These are phyloP conservation scores for Diplazon laetatorius DNA, from an alignment of 2,888 invertebrate species.

Conservation along the genomic window DNA sequence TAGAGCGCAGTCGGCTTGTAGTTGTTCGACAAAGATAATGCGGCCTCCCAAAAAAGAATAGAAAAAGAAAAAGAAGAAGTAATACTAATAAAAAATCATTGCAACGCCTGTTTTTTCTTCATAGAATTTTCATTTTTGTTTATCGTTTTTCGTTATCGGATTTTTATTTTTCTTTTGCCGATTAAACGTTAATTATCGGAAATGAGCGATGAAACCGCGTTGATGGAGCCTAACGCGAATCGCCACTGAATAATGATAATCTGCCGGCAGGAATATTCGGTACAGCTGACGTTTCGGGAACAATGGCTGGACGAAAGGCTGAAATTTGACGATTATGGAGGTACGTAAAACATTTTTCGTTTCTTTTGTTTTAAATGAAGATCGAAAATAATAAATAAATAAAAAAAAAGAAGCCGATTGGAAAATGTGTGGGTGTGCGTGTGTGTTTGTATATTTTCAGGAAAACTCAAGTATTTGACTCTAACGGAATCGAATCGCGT, in stretches of 20 bases:
- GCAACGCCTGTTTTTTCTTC: no score
- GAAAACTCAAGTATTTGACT: conserved; percentile 94
- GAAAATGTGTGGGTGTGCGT: no score
- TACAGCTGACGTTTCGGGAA: conserved; percentile 98
- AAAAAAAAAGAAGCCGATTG: no score
- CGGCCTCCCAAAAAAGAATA: conserved; percentile 24
- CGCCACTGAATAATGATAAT: conserved; percentile 63
- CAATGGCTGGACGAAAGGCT: conserved; percentile 98
- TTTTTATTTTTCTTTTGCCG: neutral
- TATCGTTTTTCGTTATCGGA: neutral
- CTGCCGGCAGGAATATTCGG: conserved; percentile 96
- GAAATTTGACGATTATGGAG: conserved; percentile 93
- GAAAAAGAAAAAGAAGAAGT: no score
- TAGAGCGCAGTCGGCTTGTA: conserved; percentile 11
- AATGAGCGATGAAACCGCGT: conserved; percentile 25
- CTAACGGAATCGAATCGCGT: conserved; percentile 97
- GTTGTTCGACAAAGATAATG: neutral
- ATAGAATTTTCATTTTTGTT: neutral
- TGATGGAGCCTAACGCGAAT: conserved; percentile 36
- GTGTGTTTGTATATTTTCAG: conserved; percentile 82
- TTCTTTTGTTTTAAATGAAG: conserved; percentile 36
- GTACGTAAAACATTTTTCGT: no score
- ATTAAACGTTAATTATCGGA: neutral
- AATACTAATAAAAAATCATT: no score
- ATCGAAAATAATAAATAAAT: conserved; percentile 25